Evolutionary conservation across 2,888 invertebrate genomes (phyloP).

Genomic region (Autographa gamma): DNA sequence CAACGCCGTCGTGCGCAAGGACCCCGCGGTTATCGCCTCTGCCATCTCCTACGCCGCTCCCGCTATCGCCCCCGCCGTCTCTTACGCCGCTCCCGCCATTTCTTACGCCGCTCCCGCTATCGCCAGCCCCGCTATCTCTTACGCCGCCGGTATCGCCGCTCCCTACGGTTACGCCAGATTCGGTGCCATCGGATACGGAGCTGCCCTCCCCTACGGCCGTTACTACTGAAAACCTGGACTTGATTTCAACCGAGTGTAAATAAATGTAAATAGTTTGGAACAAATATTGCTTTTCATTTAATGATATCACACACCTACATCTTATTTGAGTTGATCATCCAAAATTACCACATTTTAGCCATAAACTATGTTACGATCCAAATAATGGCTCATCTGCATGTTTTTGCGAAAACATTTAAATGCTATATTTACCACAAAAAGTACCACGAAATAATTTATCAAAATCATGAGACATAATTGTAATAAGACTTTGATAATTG

Average conservation of each 20-base stretch:
- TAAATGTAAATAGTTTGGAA: slow-evolving; percentile 48
- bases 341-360: no score
- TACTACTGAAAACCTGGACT: slow-evolving; percentile 47
- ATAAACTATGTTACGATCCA: no score
- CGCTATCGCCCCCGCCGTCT: slow-evolving; percentile 47
- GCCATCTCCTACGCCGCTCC: slow-evolving; percentile 50
- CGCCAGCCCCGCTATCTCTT: slow-evolving; percentile 15
- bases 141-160: slow-evolving; percentile 9
- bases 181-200: slow-evolving; percentile 44
- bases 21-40: slow-evolving; percentile 69
- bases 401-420: no score
- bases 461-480: no score
- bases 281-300: slow-evolving; percentile 16
- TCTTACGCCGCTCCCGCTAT: slow-evolving; percentile 26
- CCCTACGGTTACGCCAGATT: slow-evolving; percentile 35
- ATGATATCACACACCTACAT: neutral
- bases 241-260: slow-evolving; percentile 35
- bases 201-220: slow-evolving; percentile 56
- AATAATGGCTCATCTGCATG: no score
- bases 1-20: slow-evolving; percentile 87
- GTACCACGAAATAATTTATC: no score
- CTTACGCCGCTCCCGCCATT: slow-evolving; percentile 28
- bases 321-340: no score
- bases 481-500: no score
- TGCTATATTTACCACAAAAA: no score